Evolutionary conservation across 2,797 vertebrate species (phyloP), one percentile per base, ranked within the genome.

Genomic region (Helostoma temminkii): DNA sequence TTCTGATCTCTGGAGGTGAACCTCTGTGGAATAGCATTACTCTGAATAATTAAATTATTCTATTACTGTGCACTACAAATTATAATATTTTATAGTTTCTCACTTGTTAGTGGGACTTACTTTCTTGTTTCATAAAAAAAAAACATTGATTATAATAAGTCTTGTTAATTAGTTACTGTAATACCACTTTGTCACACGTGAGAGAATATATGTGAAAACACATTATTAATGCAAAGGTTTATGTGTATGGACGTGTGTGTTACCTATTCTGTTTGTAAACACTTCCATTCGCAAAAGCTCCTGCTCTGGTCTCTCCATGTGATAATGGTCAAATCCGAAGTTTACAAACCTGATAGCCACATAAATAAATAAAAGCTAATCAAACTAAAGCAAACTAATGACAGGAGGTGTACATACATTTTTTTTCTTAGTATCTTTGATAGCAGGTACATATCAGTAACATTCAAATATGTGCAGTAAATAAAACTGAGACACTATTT

Each of bases 211-310:
- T 24, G 22, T 36, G 0, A 22, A 11, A 37, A 34, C 1, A 25
- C 0, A 61, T 47, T 24, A 57, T 32, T 65, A 25, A 24, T 19
- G 28, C 15, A 8, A n/a, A n/a, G n/a, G n/a, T 57, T 18, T 3
- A 6, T 26, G 28, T 55, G n/a, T 52, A 7, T 26, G 56, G 3
- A 30, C 18, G 25, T 36, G 6, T 18, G 42, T 42, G 47, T 91
- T 94, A 97, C 97, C 97, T 93, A 93, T 91, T 88, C 68, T 91
- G 89, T 90, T 95, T 83, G 96, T 96, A 86, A 98, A 96, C 73
- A 98, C 90, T 39, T 92, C 89, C 74, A 99, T 87, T 74, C 93
- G 94, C 50, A 92, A 61, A 32, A 80, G 86, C 55, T 93, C 85
- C 28, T 85, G 57, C 74, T 86, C 80, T 25, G 81, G 78, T 57